Conservation (phyloP, 92 coral and sea anemone genomes). For the Scolanthus callimorphus region DNA sequence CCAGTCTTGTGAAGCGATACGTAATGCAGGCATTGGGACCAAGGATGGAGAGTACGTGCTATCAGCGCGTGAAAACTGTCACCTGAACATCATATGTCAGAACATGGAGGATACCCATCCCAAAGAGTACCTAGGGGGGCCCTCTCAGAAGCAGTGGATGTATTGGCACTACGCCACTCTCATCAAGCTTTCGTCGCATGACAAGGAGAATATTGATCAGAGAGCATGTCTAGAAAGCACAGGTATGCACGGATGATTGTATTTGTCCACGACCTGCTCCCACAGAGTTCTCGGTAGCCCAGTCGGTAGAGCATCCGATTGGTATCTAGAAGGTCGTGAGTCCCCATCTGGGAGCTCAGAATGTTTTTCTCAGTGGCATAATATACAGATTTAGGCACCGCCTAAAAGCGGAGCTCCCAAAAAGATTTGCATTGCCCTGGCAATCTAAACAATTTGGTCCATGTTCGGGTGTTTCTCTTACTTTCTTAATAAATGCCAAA, state of each 20-base stretch:
- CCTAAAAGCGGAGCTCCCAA: no score
- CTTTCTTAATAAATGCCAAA: no score
- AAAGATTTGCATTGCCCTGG: no score
- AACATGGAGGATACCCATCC: slow-evolving; percentile 89
- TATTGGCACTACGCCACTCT: slow-evolving; percentile 90
- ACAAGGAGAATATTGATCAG: slow-evolving; percentile 67
- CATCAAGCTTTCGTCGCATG: slow-evolving; percentile 72
- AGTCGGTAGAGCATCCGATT: no score
- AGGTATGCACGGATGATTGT: no score
- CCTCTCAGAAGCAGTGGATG: slow-evolving; percentile 83
- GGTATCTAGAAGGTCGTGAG: no score
- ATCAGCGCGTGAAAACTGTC: slow-evolving; percentile 75
- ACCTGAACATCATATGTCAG: slow-evolving; percentile 89
- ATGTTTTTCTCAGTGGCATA: not conserved
- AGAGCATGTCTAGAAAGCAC: slow-evolving; percentile 87
- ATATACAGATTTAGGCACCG: no score
- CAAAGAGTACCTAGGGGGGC: slow-evolving; percentile 92
- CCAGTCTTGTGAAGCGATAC: slow-evolving; percentile 80
- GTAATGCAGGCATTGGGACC: slow-evolving; percentile 77
- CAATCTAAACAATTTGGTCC: no score
- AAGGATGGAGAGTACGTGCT: slow-evolving; percentile 92
- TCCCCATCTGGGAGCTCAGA: no score
- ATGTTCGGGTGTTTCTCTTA: no score
- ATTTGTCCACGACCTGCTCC: no score
- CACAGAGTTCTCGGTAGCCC: no score